These are phyloP conservation scores for Nothobranchius kuhntae DNA, from an alignment of 2,113 vertebrate genomes.

Conservation along the genomic window DNA sequence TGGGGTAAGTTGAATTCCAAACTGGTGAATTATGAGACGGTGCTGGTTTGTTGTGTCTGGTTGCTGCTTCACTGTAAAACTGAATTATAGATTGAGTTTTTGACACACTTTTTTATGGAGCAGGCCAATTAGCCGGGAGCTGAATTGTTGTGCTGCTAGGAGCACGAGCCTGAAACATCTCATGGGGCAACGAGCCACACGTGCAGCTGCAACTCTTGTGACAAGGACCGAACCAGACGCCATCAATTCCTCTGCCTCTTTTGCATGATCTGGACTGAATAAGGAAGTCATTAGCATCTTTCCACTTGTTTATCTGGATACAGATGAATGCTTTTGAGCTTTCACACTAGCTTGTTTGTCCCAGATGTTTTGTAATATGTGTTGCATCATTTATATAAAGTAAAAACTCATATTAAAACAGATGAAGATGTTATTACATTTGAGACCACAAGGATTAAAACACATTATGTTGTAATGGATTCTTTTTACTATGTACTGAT, in stretches of 20 bases:
- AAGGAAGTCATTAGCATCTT: conserved; percentile 64
- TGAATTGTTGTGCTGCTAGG: conserved; percentile 80
- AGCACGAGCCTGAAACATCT: conserved; percentile 67
- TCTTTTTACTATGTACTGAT: neutral
- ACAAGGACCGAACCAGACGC: conserved; percentile 57
- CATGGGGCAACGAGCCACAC: conserved; percentile 49
- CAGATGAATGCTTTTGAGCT: no score
- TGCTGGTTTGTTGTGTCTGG: conserved; percentile 91
- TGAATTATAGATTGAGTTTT: conserved; percentile 83
- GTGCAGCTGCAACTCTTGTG: conserved; percentile 44
- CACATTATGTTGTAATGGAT: no score
- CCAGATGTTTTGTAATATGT: conserved; percentile 23
- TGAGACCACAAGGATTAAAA: neutral
- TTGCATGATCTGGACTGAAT: conserved; percentile 58
- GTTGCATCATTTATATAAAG: conserved; percentile 35
- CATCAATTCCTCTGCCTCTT: conserved; percentile 48
- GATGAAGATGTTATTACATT: neutral
- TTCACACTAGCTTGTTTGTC: neutral
- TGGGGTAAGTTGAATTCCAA: conserved; percentile 78
- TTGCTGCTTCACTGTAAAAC: conserved; percentile 72
- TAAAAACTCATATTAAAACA: conserved; percentile 9
- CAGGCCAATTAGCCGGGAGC: conserved; percentile 81
- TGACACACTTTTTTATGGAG: conserved; percentile 80
- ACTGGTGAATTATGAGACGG: conserved; percentile 82
- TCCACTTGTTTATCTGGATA: conserved; percentile 60